Evolutionary conservation across 2,797 vertebrate species (phyloP).

Genomic region (Sebastolobus alascanus): DNA sequence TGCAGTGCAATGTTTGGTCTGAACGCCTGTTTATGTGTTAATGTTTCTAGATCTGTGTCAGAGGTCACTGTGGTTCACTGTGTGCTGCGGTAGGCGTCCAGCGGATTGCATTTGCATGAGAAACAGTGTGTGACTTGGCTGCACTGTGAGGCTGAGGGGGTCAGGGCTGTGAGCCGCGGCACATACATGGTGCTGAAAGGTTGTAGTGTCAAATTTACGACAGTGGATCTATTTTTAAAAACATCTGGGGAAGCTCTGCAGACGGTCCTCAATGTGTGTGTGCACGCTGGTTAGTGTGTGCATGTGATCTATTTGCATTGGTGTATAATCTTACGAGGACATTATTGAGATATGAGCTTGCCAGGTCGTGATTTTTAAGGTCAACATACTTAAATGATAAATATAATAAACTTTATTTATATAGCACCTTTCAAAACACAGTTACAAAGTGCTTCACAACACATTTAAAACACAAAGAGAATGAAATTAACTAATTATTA

Average conservation of each 20-base stretch:
- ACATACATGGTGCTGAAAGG: constrained; percentile 44
- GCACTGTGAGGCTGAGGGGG: background rate
- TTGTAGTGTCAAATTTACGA: constrained; percentile 43
- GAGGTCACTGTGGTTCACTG: background rate
- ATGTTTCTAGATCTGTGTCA: background rate
- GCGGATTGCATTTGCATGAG: background rate
- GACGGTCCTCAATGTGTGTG: background rate
- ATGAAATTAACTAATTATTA: no score
- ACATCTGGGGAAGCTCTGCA: constrained; percentile 55
- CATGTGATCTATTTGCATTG: constrained; percentile 18
- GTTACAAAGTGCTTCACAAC: no score
- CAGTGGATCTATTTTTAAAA: constrained; percentile 64
- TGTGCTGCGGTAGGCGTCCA: background rate
- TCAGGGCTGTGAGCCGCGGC: background rate
- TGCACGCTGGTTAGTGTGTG: background rate
- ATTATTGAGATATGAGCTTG: background rate
- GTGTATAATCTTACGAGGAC: constrained; percentile 30
- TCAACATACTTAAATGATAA: background rate
- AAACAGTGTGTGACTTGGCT: constrained; percentile 41
- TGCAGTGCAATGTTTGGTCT: background rate
- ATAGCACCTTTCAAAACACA: no score
- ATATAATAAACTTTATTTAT: no score
- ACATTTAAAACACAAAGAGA: no score
- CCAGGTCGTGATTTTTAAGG: background rate
- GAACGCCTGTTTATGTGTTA: background rate